phyloP scores from a whole-genome alignment of 2,113 vertebrate species.

The Tapirus terrestris region DNA sequence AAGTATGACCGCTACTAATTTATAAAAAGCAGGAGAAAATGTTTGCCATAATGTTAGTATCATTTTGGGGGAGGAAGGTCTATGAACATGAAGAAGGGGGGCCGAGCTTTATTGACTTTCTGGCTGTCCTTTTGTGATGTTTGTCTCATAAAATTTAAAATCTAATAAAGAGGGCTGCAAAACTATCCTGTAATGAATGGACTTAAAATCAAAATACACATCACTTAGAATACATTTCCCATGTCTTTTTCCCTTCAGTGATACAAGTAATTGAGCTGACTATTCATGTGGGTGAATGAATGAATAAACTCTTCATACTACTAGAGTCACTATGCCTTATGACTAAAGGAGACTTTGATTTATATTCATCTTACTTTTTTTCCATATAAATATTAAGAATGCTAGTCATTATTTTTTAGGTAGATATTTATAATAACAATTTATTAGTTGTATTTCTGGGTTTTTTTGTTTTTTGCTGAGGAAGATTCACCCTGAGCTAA shows the following conservation, averaged over 20 bases:
- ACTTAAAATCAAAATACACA: background rate
- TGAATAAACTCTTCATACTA: background rate
- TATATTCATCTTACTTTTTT: background rate
- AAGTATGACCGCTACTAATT: background rate
- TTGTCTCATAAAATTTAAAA: constrained; percentile 20
- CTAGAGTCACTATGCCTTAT: background rate
- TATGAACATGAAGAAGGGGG: background rate
- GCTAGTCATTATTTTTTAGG: background rate
- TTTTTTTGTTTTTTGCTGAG: no score
- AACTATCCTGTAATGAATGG: background rate
- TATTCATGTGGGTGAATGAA: background rate
- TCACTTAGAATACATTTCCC: background rate
- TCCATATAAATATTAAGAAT: background rate
- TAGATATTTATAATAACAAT: background rate
- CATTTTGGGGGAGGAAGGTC: background rate
- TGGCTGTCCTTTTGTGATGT: background rate
- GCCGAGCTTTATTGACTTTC: background rate
- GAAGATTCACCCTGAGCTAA: no score
- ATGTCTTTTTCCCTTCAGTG: background rate
- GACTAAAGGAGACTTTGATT: background rate
- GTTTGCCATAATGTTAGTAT: background rate
- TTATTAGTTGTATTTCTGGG: background rate
- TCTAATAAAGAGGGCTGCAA: constrained; percentile 22
- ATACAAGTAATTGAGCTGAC: background rate
- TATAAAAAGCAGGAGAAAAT: background rate